Conservation (phyloP, 2,797 vertebrate species). For the Aselliscus stoliczkanus region DNA sequence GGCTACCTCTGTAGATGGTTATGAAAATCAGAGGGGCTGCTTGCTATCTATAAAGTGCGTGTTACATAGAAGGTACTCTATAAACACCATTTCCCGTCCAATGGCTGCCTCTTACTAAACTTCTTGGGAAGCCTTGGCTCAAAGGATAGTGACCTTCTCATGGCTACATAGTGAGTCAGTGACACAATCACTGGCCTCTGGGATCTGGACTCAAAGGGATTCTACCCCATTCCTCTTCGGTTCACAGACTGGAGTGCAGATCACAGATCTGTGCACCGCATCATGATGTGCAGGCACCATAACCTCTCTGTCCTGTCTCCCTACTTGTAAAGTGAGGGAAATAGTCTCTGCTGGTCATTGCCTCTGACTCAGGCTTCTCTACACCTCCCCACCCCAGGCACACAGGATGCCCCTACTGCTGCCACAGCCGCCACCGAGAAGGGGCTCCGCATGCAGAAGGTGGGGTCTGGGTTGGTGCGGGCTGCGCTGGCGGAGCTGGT, state of each 20-base stretch:
- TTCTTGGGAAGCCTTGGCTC: background rate
- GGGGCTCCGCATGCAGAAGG: slow-evolving; percentile 90
- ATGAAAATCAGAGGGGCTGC: background rate
- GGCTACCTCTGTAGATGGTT: background rate
- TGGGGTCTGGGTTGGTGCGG: slow-evolving; percentile 84
- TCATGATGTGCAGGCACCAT: background rate
- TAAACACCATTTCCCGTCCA: background rate
- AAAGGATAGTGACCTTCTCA: background rate
- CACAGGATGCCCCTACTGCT: slow-evolving; percentile 64
- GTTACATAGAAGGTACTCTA: background rate
- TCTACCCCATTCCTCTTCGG: background rate
- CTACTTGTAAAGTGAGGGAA: background rate
- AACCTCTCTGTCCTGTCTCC: background rate
- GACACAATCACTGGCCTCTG: background rate
- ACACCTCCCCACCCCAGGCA: slow-evolving; percentile 66
- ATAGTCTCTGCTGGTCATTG: no score
- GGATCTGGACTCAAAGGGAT: background rate
- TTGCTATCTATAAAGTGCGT: background rate
- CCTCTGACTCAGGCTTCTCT: background rate
- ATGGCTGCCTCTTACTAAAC: background rate
- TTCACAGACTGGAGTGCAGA: background rate
- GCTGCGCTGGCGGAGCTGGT: slow-evolving; percentile 89
- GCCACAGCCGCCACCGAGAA: slow-evolving; percentile 74
- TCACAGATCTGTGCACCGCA: background rate
- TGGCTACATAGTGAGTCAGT: background rate